Evolutionary conservation across 2,113 vertebrate genomes (phyloP).

Genomic region (Microcebus ravelobensis): DNA sequence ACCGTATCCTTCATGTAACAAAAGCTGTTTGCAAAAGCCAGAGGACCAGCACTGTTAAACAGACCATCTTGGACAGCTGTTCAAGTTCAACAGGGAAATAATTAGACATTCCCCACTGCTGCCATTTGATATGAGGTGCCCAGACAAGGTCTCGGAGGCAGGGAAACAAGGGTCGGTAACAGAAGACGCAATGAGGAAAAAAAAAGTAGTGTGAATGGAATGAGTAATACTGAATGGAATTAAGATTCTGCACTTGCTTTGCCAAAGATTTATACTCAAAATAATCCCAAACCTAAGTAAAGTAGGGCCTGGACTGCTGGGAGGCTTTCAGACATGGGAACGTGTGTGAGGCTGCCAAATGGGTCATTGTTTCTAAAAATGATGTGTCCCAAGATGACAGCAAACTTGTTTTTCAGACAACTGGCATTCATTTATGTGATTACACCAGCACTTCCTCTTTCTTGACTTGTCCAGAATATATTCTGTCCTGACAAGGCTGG

Average conservation of each 20-base stretch:
- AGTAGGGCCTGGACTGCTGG: constrained; percentile 79
- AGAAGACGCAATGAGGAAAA: constrained; percentile 9
- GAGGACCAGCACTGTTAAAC: neutral
- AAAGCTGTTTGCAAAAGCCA: constrained; percentile 62
- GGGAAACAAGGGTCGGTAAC: constrained; percentile 32
- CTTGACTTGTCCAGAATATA: constrained; percentile 59
- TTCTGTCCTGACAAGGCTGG: constrained; percentile 46
- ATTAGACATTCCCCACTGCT: constrained; percentile 56
- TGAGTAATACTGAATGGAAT: constrained; percentile 69
- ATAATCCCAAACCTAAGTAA: constrained; percentile 83
- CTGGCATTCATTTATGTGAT: constrained; percentile 74
- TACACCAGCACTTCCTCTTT: constrained; percentile 63
- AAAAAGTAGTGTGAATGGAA: constrained; percentile 53
- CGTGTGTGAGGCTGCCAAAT: constrained; percentile 85
- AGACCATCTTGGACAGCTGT: constrained; percentile 62
- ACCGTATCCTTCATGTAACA: constrained; percentile 25
- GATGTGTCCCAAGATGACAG: constrained; percentile 83
- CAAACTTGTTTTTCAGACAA: constrained; percentile 83
- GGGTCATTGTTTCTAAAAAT: constrained; percentile 88
- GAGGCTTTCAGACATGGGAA: constrained; percentile 74
- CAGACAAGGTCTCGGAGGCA: constrained; percentile 42
- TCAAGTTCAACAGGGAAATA: constrained; percentile 61
- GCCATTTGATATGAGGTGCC: constrained; percentile 61
- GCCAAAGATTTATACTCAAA: constrained; percentile 58
- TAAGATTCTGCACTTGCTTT: constrained; percentile 67